Evolutionary conservation across 2,888 invertebrate genomes (phyloP).

Genomic region (Ptychoptera albimana): DNA sequence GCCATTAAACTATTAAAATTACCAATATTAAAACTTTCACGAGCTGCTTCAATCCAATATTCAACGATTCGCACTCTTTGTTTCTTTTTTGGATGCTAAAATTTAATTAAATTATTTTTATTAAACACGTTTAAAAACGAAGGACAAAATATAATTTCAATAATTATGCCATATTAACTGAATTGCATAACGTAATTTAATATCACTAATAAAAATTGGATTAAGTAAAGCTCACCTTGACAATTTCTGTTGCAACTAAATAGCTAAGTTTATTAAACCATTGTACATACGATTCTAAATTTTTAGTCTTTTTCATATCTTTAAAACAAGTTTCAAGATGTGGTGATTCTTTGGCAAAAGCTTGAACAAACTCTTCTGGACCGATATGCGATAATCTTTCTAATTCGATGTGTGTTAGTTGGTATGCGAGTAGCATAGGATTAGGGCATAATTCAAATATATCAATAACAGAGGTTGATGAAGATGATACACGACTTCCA

Average conservation of each 20-base stretch:
- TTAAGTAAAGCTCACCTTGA: slow-evolving; percentile 29
- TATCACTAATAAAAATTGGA: too few relatives aligned
- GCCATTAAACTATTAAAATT: slow-evolving; percentile 99
- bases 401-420: slow-evolving; percentile 86
- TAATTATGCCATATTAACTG: too few relatives aligned
- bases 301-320: slow-evolving; percentile 80
- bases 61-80: slow-evolving; percentile 82
- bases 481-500: background rate
- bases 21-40: slow-evolving; percentile 94
- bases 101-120: too few relatives aligned
- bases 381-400: slow-evolving; percentile 90
- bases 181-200: too few relatives aligned
- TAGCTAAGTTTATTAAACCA: slow-evolving; percentile 97
- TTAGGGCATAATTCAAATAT: slow-evolving; percentile 64
- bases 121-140: too few relatives aligned
- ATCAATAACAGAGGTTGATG: slow-evolving; percentile 29
- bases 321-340: slow-evolving; percentile 51
- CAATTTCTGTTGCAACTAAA: slow-evolving; percentile 88
- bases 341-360: slow-evolving; percentile 67
- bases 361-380: slow-evolving; percentile 93
- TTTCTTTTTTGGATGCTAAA: slow-evolving; percentile 80
- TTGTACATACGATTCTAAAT: slow-evolving; percentile 89
- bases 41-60: slow-evolving; percentile 92
- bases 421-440: slow-evolving; percentile 75
- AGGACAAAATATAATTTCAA: too few relatives aligned